phyloP scores from a whole-genome alignment of 2,888 invertebrate genomes.

The Cyaniris semiargus region DNA sequence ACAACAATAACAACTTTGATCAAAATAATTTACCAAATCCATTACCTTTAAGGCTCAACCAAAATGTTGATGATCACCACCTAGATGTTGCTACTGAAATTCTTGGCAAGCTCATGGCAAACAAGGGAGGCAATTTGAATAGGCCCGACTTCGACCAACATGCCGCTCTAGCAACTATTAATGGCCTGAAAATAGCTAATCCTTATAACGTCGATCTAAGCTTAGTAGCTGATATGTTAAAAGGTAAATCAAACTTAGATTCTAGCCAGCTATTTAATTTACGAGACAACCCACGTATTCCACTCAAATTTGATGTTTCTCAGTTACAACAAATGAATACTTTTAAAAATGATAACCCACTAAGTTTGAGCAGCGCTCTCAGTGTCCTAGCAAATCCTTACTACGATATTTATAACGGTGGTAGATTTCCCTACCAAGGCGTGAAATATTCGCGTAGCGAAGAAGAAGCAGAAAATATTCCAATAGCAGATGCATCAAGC shows the following conservation, averaged over 20 bases:
- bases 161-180: constrained; percentile 63
- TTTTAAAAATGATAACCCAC: constrained; percentile 60
- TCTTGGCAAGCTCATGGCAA: constrained; percentile 60
- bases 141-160: constrained; percentile 64
- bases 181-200: constrained; percentile 76
- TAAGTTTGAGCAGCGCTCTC: constrained; percentile 55
- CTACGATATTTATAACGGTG: constrained; percentile 62
- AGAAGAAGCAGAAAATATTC: constrained; percentile 72
- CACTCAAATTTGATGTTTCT: constrained; percentile 63
- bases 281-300: constrained; percentile 56
- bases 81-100: constrained; percentile 64
- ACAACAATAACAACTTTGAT: constrained; percentile 59
- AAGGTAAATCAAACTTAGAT: constrained; percentile 64
- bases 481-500: constrained; percentile 67
- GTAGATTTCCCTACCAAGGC: constrained; percentile 66
- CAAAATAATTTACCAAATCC: constrained; percentile 59
- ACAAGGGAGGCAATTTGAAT: constrained; percentile 56
- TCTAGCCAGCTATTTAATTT: constrained; percentile 59
- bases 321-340: constrained; percentile 60
- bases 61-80: constrained; percentile 71
- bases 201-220: constrained; percentile 76
- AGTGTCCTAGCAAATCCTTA: constrained; percentile 58
- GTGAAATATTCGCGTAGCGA: constrained; percentile 74
- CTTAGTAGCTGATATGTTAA: constrained; percentile 72
- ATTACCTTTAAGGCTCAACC: constrained; percentile 65